Evolutionary conservation across 2,113 vertebrate species (phyloP), one percentile per base, ranked within the genome.

Genomic region (Lepus timidus): DNA sequence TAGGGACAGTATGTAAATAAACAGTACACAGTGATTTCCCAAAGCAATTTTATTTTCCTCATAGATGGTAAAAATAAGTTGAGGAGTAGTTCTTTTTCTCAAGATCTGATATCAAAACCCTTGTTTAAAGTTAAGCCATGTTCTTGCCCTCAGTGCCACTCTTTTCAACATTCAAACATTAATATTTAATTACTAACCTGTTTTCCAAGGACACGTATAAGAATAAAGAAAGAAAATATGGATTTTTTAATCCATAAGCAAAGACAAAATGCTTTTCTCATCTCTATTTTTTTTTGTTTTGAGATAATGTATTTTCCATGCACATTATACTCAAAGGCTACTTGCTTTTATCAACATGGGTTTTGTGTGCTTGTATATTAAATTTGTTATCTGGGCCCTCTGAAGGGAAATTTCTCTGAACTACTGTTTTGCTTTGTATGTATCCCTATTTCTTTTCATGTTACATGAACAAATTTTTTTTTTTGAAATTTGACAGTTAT

Each of bases 141-240:
- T 65, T 91, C 70, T 86, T 36, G 23, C 8, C 29, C 17, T 76
- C 73, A 88, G 8, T 22, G 39, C 31, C 58, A 74, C 4, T 27
- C 33, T 17, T 82, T 17, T 85, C 14, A 76, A 58, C 55, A 85
- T 61, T 92, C 83, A 94, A 90, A 70, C 64, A 79, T 88, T 93
- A 90, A 76, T 81, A 92, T 88, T 73, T 93, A 96, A 85, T 55
- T 39, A 74, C 68, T 68, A 49, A 61, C 71, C 9, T 89, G 4
- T 91, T 94, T 94, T 88, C n/a, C 51, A 91, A 78, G 44, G 82
- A 74, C 61, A 91, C 13, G 44, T 68, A 92, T 29, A 85, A 33
- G 10, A 33, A 16, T n/a, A 71, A 62, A 62, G 17, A 61, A 61
- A 85, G n/a, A 33, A 70, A 70, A 51, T 33, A 1, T 73, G 23